Evolutionary conservation across 2,888 invertebrate genomes (phyloP), one percentile per base, ranked within the genome.

Genomic region (Schizotus pectinicornis): DNA sequence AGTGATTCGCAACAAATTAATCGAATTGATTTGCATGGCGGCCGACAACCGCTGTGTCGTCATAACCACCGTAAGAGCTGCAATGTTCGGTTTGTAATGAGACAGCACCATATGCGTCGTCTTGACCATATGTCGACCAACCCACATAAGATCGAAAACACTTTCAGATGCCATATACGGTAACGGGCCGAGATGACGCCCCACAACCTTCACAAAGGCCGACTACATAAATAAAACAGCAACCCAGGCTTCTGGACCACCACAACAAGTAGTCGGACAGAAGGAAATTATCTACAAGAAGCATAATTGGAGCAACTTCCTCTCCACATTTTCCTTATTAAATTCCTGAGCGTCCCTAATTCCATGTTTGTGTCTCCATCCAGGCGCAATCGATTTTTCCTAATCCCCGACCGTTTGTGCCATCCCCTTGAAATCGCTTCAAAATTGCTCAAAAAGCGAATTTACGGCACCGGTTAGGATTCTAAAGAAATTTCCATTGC

Each of bases 91-190:
- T 34, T 31, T 48, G 43, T 48, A 56, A 56, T 56, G 32, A 58
- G 52, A 51, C 53, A 58, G 42, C 36, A 53, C 58, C 58, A 58
- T 58, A 58, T 58, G 58, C 33, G 59, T 49, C 59, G 59, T 54
- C 62, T 38, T 62, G 67, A 68, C 70, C 71, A 71, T 71, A 71
- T 71, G 71, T 58, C 64, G 48, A 59, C 67, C 71, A 71, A 71
- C 71, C 71, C 68, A 71, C 71, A 71, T 71, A 61, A 63, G 65
- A 67, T 67, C 52, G 66, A 69, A 69, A 72, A 72, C 71, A 73
- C 70, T 72, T 71, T 73, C 71, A 62, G 69, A 63, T 67, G 54
- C 70, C 71, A 59, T 70, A 65, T 68, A 69, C 53, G 71, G 73
- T 52, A 49, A 54, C 46, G 41, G 42, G 51, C 41, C 41, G 51